These are phyloP conservation scores for Antennarius striatus DNA, from an alignment of 2,113 vertebrate genomes.

Conservation along the genomic window DNA sequence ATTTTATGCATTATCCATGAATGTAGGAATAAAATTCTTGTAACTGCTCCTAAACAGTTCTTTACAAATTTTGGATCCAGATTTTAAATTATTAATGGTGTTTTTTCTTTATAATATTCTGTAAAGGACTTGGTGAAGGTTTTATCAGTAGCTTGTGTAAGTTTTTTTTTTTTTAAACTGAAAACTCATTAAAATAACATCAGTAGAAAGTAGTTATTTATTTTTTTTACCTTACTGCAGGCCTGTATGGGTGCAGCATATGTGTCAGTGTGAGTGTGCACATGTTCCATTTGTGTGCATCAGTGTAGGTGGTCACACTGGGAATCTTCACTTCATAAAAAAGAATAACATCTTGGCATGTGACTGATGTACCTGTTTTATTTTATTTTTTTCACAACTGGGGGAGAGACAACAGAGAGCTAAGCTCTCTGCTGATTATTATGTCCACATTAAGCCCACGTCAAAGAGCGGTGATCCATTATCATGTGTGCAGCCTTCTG, in stretches of 20 bases:
- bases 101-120: no score
- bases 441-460: slow-evolving; percentile 35
- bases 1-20: no score
- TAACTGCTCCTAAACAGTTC: no score
- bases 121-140: no score
- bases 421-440: slow-evolving; percentile 8
- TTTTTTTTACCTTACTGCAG: no score
- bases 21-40: no score
- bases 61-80: no score
- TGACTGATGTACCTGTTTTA: slow-evolving; percentile 16
- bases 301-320: background rate
- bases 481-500: slow-evolving; percentile 25
- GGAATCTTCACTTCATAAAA: slow-evolving; percentile 7
- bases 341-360: slow-evolving; percentile 30
- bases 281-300: background rate
- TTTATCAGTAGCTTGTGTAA: background rate
- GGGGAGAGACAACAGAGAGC: slow-evolving; percentile 26
- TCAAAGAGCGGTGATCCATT: slow-evolving; percentile 41
- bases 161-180: background rate
- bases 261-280: background rate
- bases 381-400: slow-evolving; percentile 36
- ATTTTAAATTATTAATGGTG: no score
- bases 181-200: background rate
- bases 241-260: no score
- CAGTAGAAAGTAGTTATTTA: background rate